Conservation (phyloP, 2,888 invertebrate genomes). For the Chymomyza amoena region DNA sequence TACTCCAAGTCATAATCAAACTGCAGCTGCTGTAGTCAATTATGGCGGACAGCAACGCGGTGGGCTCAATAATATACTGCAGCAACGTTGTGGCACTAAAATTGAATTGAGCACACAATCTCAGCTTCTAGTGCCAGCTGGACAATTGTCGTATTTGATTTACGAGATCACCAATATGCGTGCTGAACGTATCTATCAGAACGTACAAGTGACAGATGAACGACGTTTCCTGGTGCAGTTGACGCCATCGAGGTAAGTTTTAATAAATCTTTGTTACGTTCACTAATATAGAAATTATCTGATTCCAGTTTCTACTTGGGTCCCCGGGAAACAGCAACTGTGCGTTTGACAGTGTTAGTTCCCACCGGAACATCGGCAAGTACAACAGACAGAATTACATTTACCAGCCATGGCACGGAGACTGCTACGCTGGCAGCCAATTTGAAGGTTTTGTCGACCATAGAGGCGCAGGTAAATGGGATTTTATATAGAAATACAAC, state of each 20-base stretch:
- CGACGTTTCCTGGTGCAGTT: slow-evolving; percentile 81
- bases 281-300: background rate
- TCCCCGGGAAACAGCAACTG: slow-evolving; percentile 80
- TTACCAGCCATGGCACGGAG: slow-evolving; percentile 80
- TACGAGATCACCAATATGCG: slow-evolving; percentile 87
- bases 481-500: background rate
- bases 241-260: slow-evolving; percentile 80
- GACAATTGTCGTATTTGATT: slow-evolving; percentile 79
- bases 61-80: slow-evolving; percentile 49
- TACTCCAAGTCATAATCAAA: slow-evolving; percentile 41
- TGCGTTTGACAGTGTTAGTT: slow-evolving; percentile 80
- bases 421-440: slow-evolving; percentile 77
- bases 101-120: slow-evolving; percentile 80
- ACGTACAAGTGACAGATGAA: slow-evolving; percentile 83
- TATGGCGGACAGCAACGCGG: slow-evolving; percentile 36
- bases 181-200: slow-evolving; percentile 80
- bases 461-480: slow-evolving; percentile 70
- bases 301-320: slow-evolving; percentile 62
- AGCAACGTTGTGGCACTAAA: slow-evolving; percentile 73
- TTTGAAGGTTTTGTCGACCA: slow-evolving; percentile 77
- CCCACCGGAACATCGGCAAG: slow-evolving; percentile 80
- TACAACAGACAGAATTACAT: slow-evolving; percentile 83
- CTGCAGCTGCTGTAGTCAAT: slow-evolving; percentile 39
- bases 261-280: background rate
- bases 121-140: slow-evolving; percentile 78